Conservation (phyloP, 2,797 vertebrate genomes). For the Fratercula arctica region DNA sequence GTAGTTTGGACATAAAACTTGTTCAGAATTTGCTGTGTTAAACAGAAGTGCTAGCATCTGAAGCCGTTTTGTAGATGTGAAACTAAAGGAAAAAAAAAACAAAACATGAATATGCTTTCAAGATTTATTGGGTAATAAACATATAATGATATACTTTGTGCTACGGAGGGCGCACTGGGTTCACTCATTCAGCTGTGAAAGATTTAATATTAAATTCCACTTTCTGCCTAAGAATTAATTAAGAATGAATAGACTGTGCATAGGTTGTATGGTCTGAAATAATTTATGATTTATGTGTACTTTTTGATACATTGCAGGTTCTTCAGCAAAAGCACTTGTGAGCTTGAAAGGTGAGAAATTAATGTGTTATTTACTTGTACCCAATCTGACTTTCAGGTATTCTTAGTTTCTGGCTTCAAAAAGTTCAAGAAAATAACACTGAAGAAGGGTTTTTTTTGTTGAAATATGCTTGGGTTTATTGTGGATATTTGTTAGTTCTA, state of each 20-base stretch:
- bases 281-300: constrained; percentile 25
- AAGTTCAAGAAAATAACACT: background rate
- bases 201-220: background rate
- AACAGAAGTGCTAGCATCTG: background rate
- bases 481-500: background rate
- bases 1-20: background rate
- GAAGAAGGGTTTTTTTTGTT: background rate
- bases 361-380: constrained; percentile 2
- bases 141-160: background rate
- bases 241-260: background rate
- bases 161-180: background rate
- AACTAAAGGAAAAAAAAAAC: background rate
- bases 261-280: background rate
- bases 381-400: background rate
- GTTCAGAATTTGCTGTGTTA: background rate
- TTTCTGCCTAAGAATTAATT: background rate
- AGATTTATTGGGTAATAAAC: background rate
- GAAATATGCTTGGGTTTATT: background rate
- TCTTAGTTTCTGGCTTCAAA: background rate
- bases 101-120: background rate
- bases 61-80: background rate
- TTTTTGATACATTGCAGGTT: constrained; percentile 83
- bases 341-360: constrained; percentile 93
- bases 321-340: constrained; percentile 98
- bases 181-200: background rate